Evolutionary conservation across 2,113 vertebrate genomes (phyloP).

Genomic region (Passer montanus): DNA sequence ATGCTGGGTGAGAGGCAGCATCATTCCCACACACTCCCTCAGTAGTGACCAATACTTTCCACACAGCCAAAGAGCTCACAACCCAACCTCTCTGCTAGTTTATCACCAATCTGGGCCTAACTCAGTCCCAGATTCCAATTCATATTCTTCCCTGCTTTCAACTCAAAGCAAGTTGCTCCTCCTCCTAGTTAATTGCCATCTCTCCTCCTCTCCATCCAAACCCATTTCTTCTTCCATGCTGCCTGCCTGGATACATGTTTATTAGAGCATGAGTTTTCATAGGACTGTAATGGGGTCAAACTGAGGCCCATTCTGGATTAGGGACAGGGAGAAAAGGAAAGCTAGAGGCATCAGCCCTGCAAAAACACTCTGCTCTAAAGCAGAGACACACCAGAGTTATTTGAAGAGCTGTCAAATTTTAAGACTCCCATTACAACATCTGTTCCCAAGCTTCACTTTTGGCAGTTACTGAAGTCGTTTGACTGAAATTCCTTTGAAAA

Average conservation of each 20-base stretch:
- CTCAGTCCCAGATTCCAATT: neutral
- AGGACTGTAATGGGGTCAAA: neutral
- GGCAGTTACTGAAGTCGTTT: conserved; percentile 8
- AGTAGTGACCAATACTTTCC: neutral
- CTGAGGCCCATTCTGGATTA: neutral
- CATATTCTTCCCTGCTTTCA: neutral
- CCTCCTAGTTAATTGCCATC: neutral
- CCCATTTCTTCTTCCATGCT: neutral
- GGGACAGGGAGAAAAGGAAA: neutral
- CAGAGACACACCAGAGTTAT: neutral
- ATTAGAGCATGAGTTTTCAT: conserved; percentile 26
- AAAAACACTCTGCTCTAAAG: neutral
- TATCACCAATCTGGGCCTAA: neutral
- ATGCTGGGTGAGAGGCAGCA: neutral
- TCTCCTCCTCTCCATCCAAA: neutral
- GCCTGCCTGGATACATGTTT: neutral
- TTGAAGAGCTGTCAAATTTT: conserved; percentile 33
- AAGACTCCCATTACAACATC: conserved; percentile 40
- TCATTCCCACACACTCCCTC: neutral
- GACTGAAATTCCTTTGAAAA: conserved; percentile 21
- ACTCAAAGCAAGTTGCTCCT: neutral
- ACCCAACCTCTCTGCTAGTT: neutral
- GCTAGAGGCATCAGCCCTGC: neutral
- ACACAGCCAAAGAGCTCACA: neutral
- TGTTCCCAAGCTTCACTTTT: conserved; percentile 18